phyloP scores from a whole-genome alignment of 2,888 invertebrate species.

The Drosophila pegasa region DNA sequence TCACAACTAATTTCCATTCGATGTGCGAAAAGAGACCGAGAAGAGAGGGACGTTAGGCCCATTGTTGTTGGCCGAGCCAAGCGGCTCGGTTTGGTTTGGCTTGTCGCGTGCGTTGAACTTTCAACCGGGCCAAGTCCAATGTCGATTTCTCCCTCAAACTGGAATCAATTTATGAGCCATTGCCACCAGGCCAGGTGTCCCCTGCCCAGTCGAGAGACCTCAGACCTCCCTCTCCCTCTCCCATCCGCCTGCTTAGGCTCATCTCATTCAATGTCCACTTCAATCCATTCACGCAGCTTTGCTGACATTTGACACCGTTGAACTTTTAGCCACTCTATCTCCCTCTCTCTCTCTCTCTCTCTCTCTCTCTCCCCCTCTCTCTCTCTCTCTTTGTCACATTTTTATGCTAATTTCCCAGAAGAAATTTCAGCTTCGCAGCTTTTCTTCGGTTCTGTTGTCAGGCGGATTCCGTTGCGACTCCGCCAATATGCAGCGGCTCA shows the following conservation, averaged over 20 bases:
- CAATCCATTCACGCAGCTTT: conserved; percentile 39
- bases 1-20: conserved; percentile 60
- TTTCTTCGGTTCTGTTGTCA: conserved; percentile 41
- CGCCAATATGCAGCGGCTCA: conserved; percentile 33
- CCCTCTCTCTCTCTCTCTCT: neutral
- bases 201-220: no score
- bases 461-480: conserved; percentile 36
- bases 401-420: conserved; percentile 54
- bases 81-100: conserved; percentile 23
- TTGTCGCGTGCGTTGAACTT: conserved; percentile 67
- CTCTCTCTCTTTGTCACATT: conserved; percentile 16
- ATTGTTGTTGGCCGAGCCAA: conserved; percentile 30
- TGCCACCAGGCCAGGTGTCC: conserved; percentile 29
- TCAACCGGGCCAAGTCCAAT: conserved; percentile 57
- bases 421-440: conserved; percentile 44
- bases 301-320: conserved; percentile 56
- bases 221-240: no score
- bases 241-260: neutral
- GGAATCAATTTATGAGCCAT: conserved; percentile 64
- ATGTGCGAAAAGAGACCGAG: conserved; percentile 13
- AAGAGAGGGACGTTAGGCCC: conserved; percentile 9
- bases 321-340: conserved; percentile 22
- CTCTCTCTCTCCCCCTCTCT: neutral
- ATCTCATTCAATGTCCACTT: conserved; percentile 19
- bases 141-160: conserved; percentile 37